Percentiles rank a stretch among this genome's conserved stretches.
phyloP scores from a whole-genome alignment of 1,140 invertebrate species.

The Drosophila tropicalis region DNA sequence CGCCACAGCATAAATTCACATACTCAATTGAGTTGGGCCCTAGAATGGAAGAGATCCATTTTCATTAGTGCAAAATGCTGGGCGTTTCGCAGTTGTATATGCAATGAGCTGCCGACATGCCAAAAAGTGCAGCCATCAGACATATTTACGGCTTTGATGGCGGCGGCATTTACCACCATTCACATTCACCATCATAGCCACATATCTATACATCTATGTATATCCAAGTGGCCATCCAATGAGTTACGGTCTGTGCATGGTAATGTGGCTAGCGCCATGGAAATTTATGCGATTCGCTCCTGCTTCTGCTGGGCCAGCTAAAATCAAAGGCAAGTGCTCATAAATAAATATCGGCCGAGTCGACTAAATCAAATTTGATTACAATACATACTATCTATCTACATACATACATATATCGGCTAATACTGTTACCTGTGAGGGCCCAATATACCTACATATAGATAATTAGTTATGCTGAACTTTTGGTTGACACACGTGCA shows the following conservation, averaged over 20 bases:
- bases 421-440: slow-evolving; percentile 40
- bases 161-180: slow-evolving; percentile 19
- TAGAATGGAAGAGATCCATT: slow-evolving; percentile 45
- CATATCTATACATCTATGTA: not conserved
- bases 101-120: slow-evolving; percentile 58
- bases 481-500: slow-evolving; percentile 56
- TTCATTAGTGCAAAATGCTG: slow-evolving; percentile 70
- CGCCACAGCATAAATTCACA: slow-evolving; percentile 61
- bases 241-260: slow-evolving; percentile 46
- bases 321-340: slow-evolving; percentile 72
- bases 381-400: slow-evolving; percentile 22
- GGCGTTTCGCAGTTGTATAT: slow-evolving; percentile 34
- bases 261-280: slow-evolving; percentile 40
- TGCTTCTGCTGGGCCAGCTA: slow-evolving; percentile 52
- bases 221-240: slow-evolving; percentile 32
- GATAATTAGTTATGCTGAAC: slow-evolving; percentile 63
- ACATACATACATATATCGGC: slow-evolving; percentile 9
- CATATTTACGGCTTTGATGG: slow-evolving; percentile 66
- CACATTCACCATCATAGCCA: slow-evolving; percentile 1
- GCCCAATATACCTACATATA: not conserved
- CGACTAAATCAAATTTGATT: slow-evolving; percentile 74
- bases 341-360: slow-evolving; percentile 70
- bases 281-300: slow-evolving; percentile 56
- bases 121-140: slow-evolving; percentile 75
- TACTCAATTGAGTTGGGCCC: slow-evolving; percentile 41